Evolutionary conservation across 2,797 vertebrate genomes (phyloP).

Genomic region (Eospalax fontanierii): DNA sequence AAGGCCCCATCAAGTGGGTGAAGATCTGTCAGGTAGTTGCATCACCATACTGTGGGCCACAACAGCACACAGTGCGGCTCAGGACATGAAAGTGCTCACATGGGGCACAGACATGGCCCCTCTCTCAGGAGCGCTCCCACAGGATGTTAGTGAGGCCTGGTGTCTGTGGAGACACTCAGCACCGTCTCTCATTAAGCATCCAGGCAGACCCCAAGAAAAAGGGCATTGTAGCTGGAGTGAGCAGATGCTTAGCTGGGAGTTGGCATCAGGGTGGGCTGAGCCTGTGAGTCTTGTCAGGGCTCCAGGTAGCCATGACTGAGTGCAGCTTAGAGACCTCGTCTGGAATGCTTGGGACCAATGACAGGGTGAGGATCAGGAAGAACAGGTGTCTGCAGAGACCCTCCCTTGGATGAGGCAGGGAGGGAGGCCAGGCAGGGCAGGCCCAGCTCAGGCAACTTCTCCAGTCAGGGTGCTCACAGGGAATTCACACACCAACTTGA

Average conservation of each 20-base stretch:
- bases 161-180: too few species aligned
- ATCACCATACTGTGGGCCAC: too few species aligned
- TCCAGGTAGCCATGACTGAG: not conserved
- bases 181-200: not conserved
- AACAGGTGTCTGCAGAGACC: not conserved
- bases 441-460: not conserved
- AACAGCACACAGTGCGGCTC: not conserved
- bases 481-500: not conserved
- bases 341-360: not conserved
- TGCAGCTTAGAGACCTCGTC: not conserved
- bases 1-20: too few species aligned
- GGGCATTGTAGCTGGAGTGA: not conserved
- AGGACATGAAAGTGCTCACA: too few species aligned
- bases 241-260: not conserved
- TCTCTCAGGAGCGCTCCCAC: not conserved
- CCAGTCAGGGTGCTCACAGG: not conserved
- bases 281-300: not conserved
- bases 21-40: too few species aligned
- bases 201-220: not conserved
- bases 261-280: not conserved
- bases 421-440: not conserved
- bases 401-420: not conserved
- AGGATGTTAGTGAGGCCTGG: not conserved
- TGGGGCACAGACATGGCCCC: not conserved
- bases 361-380: not conserved